A percentile compares a stretch with the other conserved stretches of the same genome.
phyloP scores from a whole-genome alignment of 2,888 invertebrate species.

The Ditula angustiorana region DNA sequence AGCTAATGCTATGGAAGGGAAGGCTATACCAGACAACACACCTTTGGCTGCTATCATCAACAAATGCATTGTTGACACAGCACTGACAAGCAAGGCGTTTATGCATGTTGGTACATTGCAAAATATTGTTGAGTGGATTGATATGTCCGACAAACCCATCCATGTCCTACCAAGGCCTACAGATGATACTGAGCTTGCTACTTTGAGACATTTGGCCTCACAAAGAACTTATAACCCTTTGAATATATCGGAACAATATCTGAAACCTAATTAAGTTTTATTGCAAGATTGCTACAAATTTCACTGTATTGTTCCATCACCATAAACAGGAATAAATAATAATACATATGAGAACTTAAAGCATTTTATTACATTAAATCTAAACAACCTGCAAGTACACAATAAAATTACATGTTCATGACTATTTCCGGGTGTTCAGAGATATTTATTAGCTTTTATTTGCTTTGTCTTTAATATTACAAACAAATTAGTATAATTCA shows the following conservation, averaged over 20 bases:
- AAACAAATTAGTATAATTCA: too few species aligned
- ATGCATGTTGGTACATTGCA: conserved; percentile 54
- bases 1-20: conserved; percentile 75
- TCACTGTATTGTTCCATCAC: neutral
- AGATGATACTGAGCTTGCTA: conserved; percentile 53
- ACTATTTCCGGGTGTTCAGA: too few species aligned
- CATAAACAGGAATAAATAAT: neutral
- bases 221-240: conserved; percentile 70
- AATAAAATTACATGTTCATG: too few species aligned
- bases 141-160: conserved; percentile 52
- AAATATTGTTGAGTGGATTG: conserved; percentile 54
- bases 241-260: conserved; percentile 58
- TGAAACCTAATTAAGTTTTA: conserved; percentile 48
- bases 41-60: conserved; percentile 53
- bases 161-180: conserved; percentile 55
- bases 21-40: conserved; percentile 57
- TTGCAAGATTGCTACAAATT: neutral
- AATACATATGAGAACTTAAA: conserved; percentile 24
- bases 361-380: too few species aligned
- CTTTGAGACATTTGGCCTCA: conserved; percentile 57
- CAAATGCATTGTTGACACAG: conserved; percentile 70
- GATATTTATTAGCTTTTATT: too few species aligned
- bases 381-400: too few species aligned
- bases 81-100: conserved; percentile 63
- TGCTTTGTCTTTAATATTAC: too few species aligned